phyloP scores from a whole-genome alignment of 1,140 invertebrate genomes.

The Araneus ventricosus region DNA sequence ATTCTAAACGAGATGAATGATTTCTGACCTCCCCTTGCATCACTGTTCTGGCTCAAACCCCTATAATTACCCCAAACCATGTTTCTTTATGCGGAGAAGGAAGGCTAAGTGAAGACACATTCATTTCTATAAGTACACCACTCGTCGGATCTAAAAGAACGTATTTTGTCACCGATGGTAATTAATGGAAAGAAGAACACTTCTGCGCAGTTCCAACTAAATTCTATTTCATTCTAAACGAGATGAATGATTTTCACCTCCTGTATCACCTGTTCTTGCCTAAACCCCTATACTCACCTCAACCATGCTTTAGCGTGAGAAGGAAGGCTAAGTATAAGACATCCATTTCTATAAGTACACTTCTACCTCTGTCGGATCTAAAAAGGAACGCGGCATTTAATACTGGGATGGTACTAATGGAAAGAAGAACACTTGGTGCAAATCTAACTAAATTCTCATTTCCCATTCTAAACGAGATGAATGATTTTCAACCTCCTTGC shows the following conservation, averaged over 20 bases:
- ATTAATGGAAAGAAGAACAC: slow-evolving; percentile 45
- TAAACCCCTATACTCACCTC: too few relatives aligned
- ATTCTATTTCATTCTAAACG: too few relatives aligned
- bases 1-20: too few relatives aligned
- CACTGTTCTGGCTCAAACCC: too few relatives aligned
- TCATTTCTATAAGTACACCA: background rate
- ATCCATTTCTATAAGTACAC: background rate
- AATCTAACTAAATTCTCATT: too few relatives aligned
- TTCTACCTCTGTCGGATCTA: background rate
- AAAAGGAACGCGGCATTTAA: slow-evolving; percentile 4
- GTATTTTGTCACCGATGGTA: slow-evolving; percentile 22
- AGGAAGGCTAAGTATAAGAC: background rate
- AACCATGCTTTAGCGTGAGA: background rate
- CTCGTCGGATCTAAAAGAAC: background rate
- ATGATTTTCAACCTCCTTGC: too few relatives aligned
- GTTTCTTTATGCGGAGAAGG: too few relatives aligned
- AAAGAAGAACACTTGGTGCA: background rate
- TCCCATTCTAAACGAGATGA: too few relatives aligned
- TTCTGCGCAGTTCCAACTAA: background rate
- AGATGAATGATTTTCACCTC: too few relatives aligned
- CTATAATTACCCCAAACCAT: too few relatives aligned
- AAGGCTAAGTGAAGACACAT: background rate
- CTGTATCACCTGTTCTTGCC: too few relatives aligned
- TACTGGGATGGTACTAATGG: slow-evolving; percentile 49
- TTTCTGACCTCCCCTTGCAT: too few relatives aligned